These are phyloP conservation scores for Brachionus calyciflorus DNA, from an alignment of 1,140 invertebrate species.

Conservation along the genomic window DNA sequence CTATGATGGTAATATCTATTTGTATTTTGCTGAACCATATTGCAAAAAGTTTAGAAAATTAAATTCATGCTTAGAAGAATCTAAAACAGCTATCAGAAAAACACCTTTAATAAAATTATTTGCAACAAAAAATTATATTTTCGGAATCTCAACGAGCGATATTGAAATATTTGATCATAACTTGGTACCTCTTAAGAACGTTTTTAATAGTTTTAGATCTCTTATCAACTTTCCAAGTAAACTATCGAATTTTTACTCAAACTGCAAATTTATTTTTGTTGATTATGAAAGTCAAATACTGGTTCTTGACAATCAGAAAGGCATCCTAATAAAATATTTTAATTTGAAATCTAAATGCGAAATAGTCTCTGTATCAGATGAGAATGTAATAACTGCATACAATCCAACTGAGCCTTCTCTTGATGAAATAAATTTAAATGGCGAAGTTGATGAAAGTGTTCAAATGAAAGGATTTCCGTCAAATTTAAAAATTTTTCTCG, in stretches of 20 bases:
- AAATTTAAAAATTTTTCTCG: neutral
- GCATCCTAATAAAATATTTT: neutral
- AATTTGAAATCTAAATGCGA: neutral
- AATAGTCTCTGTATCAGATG: neutral
- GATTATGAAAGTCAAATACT: neutral
- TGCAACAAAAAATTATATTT: neutral
- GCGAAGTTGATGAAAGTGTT: neutral
- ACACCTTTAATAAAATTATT: neutral
- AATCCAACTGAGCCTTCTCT: neutral
- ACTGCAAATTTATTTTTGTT: neutral
- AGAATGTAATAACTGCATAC: neutral
- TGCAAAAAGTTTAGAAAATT: neutral
- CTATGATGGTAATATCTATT: neutral
- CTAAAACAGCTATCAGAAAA: neutral
- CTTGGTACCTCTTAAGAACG: neutral
- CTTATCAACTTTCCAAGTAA: neutral
- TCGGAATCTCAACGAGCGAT: neutral
- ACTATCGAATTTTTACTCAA: neutral
- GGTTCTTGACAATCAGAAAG: neutral
- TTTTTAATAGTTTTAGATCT: neutral
- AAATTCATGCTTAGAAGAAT: constrained; percentile 2
- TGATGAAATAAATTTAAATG: neutral
- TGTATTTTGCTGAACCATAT: neutral
- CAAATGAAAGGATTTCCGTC: neutral
- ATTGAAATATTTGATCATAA: neutral